These are phyloP conservation scores for Furcula furcula DNA, from an alignment of 2,888 invertebrate species.

Conservation along the genomic window DNA sequence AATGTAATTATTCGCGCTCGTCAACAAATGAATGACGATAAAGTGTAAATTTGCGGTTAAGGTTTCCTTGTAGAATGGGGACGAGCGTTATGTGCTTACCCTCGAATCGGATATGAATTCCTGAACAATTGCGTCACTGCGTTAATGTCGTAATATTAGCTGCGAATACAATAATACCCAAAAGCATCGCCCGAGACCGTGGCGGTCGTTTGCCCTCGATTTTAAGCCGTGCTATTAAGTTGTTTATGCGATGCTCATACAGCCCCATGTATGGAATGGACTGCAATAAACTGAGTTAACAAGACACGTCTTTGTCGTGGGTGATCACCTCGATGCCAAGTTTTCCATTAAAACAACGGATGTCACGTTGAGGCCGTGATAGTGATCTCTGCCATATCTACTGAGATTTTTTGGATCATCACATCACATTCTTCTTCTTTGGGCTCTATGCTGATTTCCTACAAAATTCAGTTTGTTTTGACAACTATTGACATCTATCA, in stretches of 20 bases:
- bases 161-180: slow-evolving; percentile 8
- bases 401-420: slow-evolving; percentile 27
- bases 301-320: slow-evolving; percentile 64
- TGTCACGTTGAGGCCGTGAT: slow-evolving; percentile 58
- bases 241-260: slow-evolving; percentile 46
- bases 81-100: slow-evolving; percentile 14
- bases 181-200: slow-evolving; percentile 28
- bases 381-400: slow-evolving; percentile 48
- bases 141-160: slow-evolving; percentile 16
- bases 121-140: slow-evolving; percentile 21
- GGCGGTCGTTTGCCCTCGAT: slow-evolving; percentile 42
- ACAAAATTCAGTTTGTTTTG: too few relatives aligned
- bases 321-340: slow-evolving; percentile 54
- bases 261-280: slow-evolving; percentile 53
- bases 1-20: slow-evolving; percentile 8
- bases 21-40: slow-evolving; percentile 2
- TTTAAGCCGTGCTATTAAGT: slow-evolving; percentile 43
- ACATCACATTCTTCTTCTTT: too few relatives aligned
- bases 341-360: slow-evolving; percentile 55
- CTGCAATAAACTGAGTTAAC: slow-evolving; percentile 53
- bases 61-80: slow-evolving; percentile 11
- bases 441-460: too few relatives aligned
- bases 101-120: slow-evolving; percentile 20
- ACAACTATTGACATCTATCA: too few relatives aligned
- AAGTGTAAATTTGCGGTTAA: slow-evolving; percentile 19